A percentile compares a stretch with the other conserved stretches of the same genome.
phyloP scores from a whole-genome alignment of 2,797 vertebrate genomes.

The Pseudomugil tenellus region DNA sequence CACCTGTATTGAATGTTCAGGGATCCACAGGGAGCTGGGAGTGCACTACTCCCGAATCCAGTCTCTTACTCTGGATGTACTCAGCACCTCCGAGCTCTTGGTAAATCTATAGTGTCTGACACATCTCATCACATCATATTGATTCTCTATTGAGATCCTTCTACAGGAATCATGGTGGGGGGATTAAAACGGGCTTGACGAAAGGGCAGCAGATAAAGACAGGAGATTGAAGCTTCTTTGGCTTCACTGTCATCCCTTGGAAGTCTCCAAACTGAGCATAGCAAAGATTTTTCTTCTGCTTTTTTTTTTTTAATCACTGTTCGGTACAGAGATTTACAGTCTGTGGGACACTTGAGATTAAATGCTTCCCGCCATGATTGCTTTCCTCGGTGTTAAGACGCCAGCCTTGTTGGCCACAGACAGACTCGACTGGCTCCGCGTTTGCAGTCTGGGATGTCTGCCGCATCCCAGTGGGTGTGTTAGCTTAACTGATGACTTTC shows the following conservation, averaged over 20 bases:
- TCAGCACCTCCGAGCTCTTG: conserved; percentile 98
- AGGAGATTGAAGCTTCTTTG: conserved; percentile 3
- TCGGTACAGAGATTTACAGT: conserved; percentile 58
- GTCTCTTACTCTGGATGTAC: conserved; percentile 94
- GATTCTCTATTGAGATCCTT: neutral
- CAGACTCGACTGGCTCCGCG: conserved; percentile 34
- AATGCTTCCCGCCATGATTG: conserved; percentile 52
- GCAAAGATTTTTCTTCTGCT: conserved; percentile 54
- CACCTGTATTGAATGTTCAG: conserved; percentile 98
- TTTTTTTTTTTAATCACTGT: conserved; percentile 50
- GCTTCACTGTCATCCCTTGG: conserved; percentile 8
- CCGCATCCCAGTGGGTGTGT: conserved; percentile 22
- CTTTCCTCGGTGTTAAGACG: conserved; percentile 44
- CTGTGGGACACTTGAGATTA: conserved; percentile 44
- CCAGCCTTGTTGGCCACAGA: conserved; percentile 49
- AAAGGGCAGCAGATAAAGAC: conserved; percentile 1
- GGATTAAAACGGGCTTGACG: neutral
- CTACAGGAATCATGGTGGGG: neutral
- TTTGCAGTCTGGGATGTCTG: conserved; percentile 16
- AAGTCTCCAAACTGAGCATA: conserved; percentile 44
- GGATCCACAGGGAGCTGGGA: conserved; percentile 97
- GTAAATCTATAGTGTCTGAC: conserved; percentile 70
- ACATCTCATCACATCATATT: neutral
- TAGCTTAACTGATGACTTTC: conserved; percentile 30
- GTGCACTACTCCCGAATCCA: conserved; percentile 99